A percentile compares a stretch with the other conserved stretches of the same genome.
Evolutionary conservation across 2,797 vertebrate species (phyloP).

Genomic region (Hydrophis major): DNA sequence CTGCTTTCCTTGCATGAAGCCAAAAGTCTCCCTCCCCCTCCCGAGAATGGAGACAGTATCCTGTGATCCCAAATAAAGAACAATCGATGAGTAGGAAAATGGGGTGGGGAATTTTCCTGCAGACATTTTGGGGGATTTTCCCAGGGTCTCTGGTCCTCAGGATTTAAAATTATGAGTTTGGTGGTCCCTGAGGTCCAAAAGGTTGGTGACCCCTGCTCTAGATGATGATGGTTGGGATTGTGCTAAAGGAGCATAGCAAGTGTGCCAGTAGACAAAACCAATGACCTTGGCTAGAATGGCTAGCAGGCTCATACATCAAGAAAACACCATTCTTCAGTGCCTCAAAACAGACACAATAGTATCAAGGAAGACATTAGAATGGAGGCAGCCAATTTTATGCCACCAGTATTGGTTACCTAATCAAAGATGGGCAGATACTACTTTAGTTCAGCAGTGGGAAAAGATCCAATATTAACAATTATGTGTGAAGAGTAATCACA

Average conservation of each 20-base stretch:
- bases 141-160: no score
- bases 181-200: no score
- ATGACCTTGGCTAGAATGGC: background rate
- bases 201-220: no score
- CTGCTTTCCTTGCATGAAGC: no score
- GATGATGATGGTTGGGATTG: background rate
- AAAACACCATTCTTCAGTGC: background rate
- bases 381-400: background rate
- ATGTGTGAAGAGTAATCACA: background rate
- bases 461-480: background rate
- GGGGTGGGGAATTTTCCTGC: no score
- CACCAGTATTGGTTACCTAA: background rate
- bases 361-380: background rate
- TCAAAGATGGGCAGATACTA: background rate
- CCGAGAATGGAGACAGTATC: no score
- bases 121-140: no score
- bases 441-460: background rate
- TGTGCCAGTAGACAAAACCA: background rate
- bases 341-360: background rate
- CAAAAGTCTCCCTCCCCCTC: no score
- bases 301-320: background rate
- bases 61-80: no score
- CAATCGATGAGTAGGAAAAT: no score
- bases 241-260: background rate
- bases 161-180: no score